Evolutionary conservation across 2,888 invertebrate genomes (phyloP), one percentile per base, ranked within the genome.

Genomic region (Polylopha cassiicola): DNA sequence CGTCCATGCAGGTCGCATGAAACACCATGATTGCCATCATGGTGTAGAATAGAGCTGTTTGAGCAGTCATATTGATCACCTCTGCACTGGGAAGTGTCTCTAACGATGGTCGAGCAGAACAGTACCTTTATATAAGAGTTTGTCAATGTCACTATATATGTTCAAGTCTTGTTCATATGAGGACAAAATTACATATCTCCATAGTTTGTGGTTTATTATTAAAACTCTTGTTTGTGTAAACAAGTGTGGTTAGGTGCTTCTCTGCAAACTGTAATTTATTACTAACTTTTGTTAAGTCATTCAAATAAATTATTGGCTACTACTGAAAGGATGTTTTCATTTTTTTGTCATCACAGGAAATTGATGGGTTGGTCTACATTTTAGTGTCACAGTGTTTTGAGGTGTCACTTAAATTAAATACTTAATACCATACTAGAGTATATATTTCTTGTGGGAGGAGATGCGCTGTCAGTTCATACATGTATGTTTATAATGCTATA

Each of bases 1-100:
- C 70, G 49, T 81, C 80, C 58, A 82, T 46, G 14, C 50, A 51
- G 34, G 21, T 24, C 4, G 38, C 36, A 21, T 34, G 48, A 27
- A 26, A 44, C 30, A 37, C 46, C 32, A 51, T 17, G 28, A 41
- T 37, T 16, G 47, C 42, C 30, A 47, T 30, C 44, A 52, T 16
- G 36, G 44, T 18, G 18, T 18, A 22, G 17, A 45, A 30, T 16
- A 48, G 9, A 23, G 38, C 23, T 30, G 46, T 22, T n/a, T 21
- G 17, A 3, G 14, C 8, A 4, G 15, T 22, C 45, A 51, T 52
- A 18, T 27, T 38, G 24, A 10, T 14, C 10, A 8, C 10, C n/a
- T n/a, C n/a, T 6, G 13, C 24, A 13, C 16, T 23, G 11, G 34
- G 33, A 29, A 39, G 33, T 39, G 23, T 4, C 18, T 18, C 10